A percentile compares a stretch with the other conserved stretches of the same genome.
These are phyloP conservation scores for Passer montanus DNA, from an alignment of 2,113 vertebrate genomes.

Conservation along the genomic window DNA sequence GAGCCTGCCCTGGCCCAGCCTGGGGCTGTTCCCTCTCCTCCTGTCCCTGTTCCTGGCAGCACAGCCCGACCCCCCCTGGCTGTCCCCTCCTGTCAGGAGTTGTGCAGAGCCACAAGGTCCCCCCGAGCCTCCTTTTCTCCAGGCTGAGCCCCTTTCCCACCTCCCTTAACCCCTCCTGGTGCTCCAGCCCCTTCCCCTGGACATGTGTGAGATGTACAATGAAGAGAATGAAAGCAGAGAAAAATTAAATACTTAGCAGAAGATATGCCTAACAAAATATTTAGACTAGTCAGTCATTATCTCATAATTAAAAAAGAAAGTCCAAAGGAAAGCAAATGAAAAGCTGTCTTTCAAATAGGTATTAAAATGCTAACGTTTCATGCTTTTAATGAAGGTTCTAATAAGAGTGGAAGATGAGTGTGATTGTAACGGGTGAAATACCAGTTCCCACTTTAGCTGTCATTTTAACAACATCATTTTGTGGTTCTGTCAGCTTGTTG, in stretches of 20 bases:
- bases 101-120: neutral
- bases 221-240: neutral
- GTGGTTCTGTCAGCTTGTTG: neutral
- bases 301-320: neutral
- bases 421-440: neutral
- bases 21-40: neutral
- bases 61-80: neutral
- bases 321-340: conserved; percentile 25
- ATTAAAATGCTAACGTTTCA: conserved; percentile 62
- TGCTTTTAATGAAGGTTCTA: conserved; percentile 40
- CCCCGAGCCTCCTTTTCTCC: neutral
- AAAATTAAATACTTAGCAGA: neutral
- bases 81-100: neutral
- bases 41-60: neutral
- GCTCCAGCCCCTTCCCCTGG: neutral
- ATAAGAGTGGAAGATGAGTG: conserved; percentile 46
- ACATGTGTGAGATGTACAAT: rapidly evolving
- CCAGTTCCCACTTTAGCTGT: conserved; percentile 47
- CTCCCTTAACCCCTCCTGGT: rapidly evolving
- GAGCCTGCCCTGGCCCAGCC: neutral
- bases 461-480: conserved; percentile 49
- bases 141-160: neutral
- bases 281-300: conserved; percentile 30
- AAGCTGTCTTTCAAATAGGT: conserved; percentile 30
- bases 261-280: neutral